Conservation (phyloP, 1,140 invertebrate genomes). For the Trichonephila clavipes region DNA sequence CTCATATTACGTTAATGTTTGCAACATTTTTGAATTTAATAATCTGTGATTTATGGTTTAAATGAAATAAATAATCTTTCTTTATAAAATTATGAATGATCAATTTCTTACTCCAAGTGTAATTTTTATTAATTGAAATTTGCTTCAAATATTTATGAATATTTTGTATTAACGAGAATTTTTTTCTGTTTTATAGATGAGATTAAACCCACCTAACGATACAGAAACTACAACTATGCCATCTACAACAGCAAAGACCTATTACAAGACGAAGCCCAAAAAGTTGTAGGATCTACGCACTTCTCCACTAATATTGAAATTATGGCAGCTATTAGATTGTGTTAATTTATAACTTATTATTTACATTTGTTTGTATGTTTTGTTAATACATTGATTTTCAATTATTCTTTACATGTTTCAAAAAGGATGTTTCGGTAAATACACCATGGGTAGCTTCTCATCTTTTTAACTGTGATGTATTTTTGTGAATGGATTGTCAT, state of each 20-base stretch:
- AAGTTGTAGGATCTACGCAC: conserved; percentile 33
- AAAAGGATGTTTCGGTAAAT: not conserved
- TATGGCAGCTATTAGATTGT: conserved; percentile 67
- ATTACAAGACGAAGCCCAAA: conserved; percentile 60
- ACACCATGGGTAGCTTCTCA: not conserved
- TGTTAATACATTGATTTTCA: conserved; percentile 37
- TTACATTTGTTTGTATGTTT: conserved; percentile 3
- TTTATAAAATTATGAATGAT: too few relatives aligned
- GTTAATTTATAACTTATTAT: conserved; percentile 49
- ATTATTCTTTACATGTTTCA: not conserved
- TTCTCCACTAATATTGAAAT: not conserved
- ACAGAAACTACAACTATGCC: conserved; percentile 69
- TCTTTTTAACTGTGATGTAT: conserved; percentile 2
- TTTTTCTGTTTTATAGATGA: conserved; percentile 75
- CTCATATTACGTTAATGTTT: too few relatives aligned
- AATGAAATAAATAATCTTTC: too few relatives aligned
- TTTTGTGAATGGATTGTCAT: not conserved
- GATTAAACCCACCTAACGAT: conserved; percentile 74
- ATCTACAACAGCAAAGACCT: conserved; percentile 61
- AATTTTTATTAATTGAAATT: not conserved
- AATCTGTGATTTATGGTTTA: too few relatives aligned
- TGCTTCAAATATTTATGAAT: not conserved
- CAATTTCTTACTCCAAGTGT: too few relatives aligned
- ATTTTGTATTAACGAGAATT: not conserved
- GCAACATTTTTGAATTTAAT: too few relatives aligned